phyloP scores from a whole-genome alignment of 1,140 invertebrate genomes.

The Bombus confusus region DNA sequence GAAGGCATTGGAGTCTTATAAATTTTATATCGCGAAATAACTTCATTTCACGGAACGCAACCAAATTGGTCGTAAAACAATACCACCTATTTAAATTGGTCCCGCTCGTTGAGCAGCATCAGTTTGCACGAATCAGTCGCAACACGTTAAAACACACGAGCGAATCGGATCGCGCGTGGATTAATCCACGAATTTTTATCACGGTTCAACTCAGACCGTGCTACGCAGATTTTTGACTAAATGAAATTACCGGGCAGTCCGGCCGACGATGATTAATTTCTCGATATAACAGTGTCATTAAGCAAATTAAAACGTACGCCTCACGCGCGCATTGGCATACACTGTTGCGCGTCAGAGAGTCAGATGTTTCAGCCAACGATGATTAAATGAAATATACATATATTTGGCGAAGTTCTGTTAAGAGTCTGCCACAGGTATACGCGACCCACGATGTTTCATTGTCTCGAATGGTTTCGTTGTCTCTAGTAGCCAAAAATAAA shows the following conservation, averaged over 20 bases:
- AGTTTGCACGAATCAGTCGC: slow-evolving; percentile 3
- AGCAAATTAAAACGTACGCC: slow-evolving; percentile 21
- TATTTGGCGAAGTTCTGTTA: not conserved
- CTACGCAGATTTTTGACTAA: not conserved
- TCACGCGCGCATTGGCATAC: not conserved
- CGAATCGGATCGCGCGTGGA: not conserved
- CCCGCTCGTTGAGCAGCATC: not conserved
- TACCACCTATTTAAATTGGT: slow-evolving; percentile 8
- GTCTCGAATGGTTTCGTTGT: not conserved
- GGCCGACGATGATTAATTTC: slow-evolving; percentile 7
- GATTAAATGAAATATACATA: slow-evolving; percentile 11
- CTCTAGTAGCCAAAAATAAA: not conserved
- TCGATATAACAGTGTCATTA: slow-evolving; percentile 27
- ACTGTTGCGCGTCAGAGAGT: too few species aligned
- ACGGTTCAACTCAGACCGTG: not conserved
- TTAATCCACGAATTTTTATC: slow-evolving; percentile 10
- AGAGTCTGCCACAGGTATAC: slow-evolving; percentile 14
- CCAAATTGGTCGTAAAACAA: not conserved
- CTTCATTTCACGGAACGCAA: too few species aligned
- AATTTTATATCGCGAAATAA: not conserved
- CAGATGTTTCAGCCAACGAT: slow-evolving; percentile 29
- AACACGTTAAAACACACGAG: slow-evolving; percentile 8
- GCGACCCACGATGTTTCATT: slow-evolving; percentile 4
- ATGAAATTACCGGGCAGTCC: not conserved
- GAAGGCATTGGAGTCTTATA: not conserved